A percentile compares a stretch with the other conserved stretches of the same genome.
phyloP scores from a whole-genome alignment of 2,888 invertebrate genomes.

The Ennomos quercinarius region DNA sequence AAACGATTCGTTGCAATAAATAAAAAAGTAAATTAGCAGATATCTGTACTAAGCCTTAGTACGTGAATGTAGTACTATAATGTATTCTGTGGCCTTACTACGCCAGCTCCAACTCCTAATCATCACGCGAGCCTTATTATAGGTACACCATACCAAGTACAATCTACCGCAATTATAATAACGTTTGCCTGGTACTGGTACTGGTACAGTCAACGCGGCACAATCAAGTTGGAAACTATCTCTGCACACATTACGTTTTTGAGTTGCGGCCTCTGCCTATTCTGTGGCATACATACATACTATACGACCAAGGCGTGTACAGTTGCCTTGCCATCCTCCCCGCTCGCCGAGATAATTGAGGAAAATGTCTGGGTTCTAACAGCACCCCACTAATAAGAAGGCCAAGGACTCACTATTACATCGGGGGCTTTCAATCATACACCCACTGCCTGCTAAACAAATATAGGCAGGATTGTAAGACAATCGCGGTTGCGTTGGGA shows the following conservation, averaged over 20 bases:
- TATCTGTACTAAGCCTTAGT: no score
- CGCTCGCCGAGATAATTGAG: constrained; percentile 29
- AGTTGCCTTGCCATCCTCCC: constrained; percentile 8
- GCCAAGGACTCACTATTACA: constrained; percentile 21
- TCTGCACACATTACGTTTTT: background rate
- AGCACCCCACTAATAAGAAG: constrained; percentile 18
- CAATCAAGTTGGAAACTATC: background rate
- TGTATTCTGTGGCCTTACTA: no score
- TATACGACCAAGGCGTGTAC: background rate
- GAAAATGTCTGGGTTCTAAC: constrained; percentile 21
- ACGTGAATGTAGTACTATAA: no score
- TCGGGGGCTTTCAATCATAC: background rate
- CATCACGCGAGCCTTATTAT: no score
- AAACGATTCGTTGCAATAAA: no score
- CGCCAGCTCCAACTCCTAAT: no score
- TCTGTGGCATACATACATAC: background rate
- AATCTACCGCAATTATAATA: no score
- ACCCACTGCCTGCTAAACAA: no score
- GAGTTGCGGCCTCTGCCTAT: background rate
- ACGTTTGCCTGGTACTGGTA: background rate
- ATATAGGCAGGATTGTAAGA: no score
- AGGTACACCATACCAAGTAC: no score
- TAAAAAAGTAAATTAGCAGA: no score
- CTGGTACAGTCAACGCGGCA: background rate
- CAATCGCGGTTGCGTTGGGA: no score